phyloP scores from a whole-genome alignment of 1,140 invertebrate genomes.

The Bombus difficillimus region DNA sequence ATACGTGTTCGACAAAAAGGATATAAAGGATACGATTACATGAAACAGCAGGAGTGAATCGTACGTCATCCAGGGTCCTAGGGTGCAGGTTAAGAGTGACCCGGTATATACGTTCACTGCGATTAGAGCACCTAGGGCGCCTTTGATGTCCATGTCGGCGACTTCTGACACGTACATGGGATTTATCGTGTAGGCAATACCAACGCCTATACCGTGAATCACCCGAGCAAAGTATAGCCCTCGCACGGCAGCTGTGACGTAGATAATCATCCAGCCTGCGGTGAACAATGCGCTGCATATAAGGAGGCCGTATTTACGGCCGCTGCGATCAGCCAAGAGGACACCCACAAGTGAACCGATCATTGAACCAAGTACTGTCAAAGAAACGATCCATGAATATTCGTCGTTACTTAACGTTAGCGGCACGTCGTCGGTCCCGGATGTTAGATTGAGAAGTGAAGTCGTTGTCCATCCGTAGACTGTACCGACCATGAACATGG shows the following conservation, averaged over 20 bases:
- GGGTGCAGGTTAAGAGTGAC: slow-evolving; percentile 87
- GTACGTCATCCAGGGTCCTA: slow-evolving; percentile 87
- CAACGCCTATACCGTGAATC: slow-evolving; percentile 87
- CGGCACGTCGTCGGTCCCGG: slow-evolving; percentile 62
- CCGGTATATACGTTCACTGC: slow-evolving; percentile 86
- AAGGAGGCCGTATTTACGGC: slow-evolving; percentile 87
- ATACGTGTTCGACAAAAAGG: slow-evolving; percentile 86
- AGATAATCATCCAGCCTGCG: slow-evolving; percentile 87
- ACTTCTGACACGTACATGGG: slow-evolving; percentile 89
- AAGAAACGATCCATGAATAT: slow-evolving; percentile 78
- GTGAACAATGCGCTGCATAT: slow-evolving; percentile 86
- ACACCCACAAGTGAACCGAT: slow-evolving; percentile 81
- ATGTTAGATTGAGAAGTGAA: slow-evolving; percentile 68
- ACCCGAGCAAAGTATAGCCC: slow-evolving; percentile 84
- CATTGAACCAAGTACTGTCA: slow-evolving; percentile 81
- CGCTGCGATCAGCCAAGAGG: slow-evolving; percentile 83
- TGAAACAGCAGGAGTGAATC: slow-evolving; percentile 83
- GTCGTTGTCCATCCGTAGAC: slow-evolving; percentile 81
- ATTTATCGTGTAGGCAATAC: slow-evolving; percentile 88
- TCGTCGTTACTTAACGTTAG: slow-evolving; percentile 74
- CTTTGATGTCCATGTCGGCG: slow-evolving; percentile 86
- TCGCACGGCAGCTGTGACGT: slow-evolving; percentile 82
- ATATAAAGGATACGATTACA: slow-evolving; percentile 84
- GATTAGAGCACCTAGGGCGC: slow-evolving; percentile 87
- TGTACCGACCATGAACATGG: slow-evolving; percentile 80